These are phyloP conservation scores for Ladona fulva DNA, from an alignment of 1,140 invertebrate genomes.

Conservation along the genomic window DNA sequence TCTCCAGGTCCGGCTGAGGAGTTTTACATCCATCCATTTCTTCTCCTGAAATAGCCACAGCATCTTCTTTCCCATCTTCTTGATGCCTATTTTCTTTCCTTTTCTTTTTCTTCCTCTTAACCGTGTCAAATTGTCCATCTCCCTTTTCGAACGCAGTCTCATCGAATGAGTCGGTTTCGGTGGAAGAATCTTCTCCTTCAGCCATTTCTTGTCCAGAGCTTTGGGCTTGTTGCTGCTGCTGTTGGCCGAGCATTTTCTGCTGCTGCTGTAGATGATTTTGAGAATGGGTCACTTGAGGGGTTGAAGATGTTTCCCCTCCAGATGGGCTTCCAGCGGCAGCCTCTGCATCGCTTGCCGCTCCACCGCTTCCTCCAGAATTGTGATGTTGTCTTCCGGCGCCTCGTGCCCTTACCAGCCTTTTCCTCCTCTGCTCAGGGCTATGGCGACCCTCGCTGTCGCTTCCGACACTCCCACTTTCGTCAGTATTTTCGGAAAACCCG, in stretches of 20 bases:
- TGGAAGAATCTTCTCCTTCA: conserved; percentile 25
- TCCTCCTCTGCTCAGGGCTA: conserved; percentile 74
- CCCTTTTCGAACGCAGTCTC: conserved; percentile 55
- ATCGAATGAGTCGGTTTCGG: conserved; percentile 67
- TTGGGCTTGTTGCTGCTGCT: not conserved
- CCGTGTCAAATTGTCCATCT: conserved; percentile 69
- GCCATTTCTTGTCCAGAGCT: not conserved
- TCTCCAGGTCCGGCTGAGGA: conserved; percentile 28
- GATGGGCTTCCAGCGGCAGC: conserved; percentile 7
- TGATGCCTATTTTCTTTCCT: conserved; percentile 29
- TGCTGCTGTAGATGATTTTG: not conserved
- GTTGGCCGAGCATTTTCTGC: not conserved
- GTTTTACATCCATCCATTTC: conserved; percentile 40
- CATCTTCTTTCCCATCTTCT: conserved; percentile 34
- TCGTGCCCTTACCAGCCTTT: conserved; percentile 64
- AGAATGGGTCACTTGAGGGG: conserved; percentile 40
- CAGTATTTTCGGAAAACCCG: conserved; percentile 48
- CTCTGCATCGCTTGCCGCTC: conserved; percentile 34
- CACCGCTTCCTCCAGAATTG: conserved; percentile 20
- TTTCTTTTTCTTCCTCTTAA: conserved; percentile 70
- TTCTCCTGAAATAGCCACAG: conserved; percentile 37
- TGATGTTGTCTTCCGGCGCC: conserved; percentile 56
- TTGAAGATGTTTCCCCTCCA: conserved; percentile 34
- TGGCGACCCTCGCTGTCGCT: conserved; percentile 72
- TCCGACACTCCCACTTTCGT: conserved; percentile 72